Percentiles rank a stretch among this genome's conserved stretches.
Conservation (phyloP, 2,888 invertebrate genomes). For the Ochropleura leucogaster region DNA sequence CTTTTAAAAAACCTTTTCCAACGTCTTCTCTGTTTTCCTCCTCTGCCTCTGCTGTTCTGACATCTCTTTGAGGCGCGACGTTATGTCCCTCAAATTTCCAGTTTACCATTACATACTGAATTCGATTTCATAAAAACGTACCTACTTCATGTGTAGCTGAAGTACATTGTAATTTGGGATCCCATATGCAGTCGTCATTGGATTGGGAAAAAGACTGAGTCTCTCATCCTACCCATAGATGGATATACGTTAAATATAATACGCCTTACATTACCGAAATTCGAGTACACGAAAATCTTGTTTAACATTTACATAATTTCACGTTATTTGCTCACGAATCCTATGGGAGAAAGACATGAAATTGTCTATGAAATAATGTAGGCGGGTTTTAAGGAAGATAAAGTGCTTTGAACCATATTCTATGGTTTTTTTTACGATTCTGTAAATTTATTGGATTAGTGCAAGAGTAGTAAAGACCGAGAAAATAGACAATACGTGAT, state of each 20-base stretch:
- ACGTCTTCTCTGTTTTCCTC: too few relatives aligned
- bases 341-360: slow-evolving; percentile 40
- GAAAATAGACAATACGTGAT: neutral
- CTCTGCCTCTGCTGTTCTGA: too few relatives aligned
- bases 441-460: neutral
- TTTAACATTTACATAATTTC: slow-evolving; percentile 59
- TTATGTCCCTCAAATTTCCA: too few relatives aligned
- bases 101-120: too few relatives aligned
- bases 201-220: slow-evolving; percentile 14
- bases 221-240: neutral
- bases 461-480: neutral
- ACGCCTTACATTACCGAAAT: slow-evolving; percentile 21
- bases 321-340: slow-evolving; percentile 54
- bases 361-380: slow-evolving; percentile 46
- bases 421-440: neutral
- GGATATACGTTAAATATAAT: slow-evolving; percentile 6
- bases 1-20: too few relatives aligned
- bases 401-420: neutral
- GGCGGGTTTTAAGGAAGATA: slow-evolving; percentile 27
- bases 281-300: slow-evolving; percentile 39
- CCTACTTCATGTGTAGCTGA: neutral
- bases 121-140: too few relatives aligned
- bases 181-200: neutral
- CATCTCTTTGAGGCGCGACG: too few relatives aligned
- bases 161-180: neutral